phyloP scores from a whole-genome alignment of 1,140 invertebrate genomes.

The Leptinotarsa lineolata region DNA sequence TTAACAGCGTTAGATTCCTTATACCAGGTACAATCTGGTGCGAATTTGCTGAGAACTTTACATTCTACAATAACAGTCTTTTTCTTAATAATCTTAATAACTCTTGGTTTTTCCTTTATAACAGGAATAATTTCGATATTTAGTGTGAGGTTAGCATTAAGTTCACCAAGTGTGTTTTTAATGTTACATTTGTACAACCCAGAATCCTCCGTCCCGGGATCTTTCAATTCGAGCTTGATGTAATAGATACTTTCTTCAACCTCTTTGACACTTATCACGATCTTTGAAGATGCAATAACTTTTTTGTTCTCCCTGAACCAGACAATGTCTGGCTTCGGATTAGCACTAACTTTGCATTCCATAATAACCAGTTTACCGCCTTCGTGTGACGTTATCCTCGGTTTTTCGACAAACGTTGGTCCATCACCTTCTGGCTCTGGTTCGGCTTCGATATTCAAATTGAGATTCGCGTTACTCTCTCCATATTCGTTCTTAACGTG shows the following conservation, averaged over 20 bases:
- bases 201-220: slow-evolving; percentile 92
- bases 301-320: slow-evolving; percentile 86
- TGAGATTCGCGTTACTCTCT: slow-evolving; percentile 97
- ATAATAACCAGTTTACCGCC: slow-evolving; percentile 96
- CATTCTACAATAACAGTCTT: slow-evolving; percentile 90
- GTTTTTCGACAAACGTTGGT: slow-evolving; percentile 98
- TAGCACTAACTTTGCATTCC: slow-evolving; percentile 94
- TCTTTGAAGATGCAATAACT: slow-evolving; percentile 78
- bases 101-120: slow-evolving; percentile 88
- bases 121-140: slow-evolving; percentile 98
- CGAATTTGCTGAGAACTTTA: slow-evolving; percentile 83
- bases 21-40: slow-evolving; percentile 87
- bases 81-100: slow-evolving; percentile 87
- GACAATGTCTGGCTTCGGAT: slow-evolving; percentile 90
- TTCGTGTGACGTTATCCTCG: slow-evolving; percentile 90
- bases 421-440: slow-evolving; percentile 90
- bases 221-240: slow-evolving; percentile 86
- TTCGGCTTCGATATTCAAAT: slow-evolving; percentile 96
- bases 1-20: slow-evolving; percentile 80
- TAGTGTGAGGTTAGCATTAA: slow-evolving; percentile 93
- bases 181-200: slow-evolving; percentile 98
- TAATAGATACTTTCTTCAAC: slow-evolving; percentile 86
- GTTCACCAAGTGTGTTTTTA: slow-evolving; percentile 93
- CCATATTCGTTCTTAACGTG: slow-evolving; percentile 96
- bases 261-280: slow-evolving; percentile 74